Evolutionary conservation across 1,140 invertebrate species (phyloP), one percentile per base, ranked within the genome.

Genomic region (Drosophila quadrilineata): DNA sequence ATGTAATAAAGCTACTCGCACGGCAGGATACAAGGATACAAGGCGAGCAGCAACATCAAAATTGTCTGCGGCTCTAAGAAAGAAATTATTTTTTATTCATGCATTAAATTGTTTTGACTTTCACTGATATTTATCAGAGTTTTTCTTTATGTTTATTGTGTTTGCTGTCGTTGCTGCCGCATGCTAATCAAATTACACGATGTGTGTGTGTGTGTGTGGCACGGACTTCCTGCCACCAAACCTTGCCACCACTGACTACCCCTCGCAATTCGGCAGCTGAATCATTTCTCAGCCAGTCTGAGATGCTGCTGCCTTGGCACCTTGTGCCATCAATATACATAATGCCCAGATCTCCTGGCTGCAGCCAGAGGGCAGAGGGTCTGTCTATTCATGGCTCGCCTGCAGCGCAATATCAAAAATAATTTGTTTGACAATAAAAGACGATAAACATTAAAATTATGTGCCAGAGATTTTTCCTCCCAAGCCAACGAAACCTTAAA

Each of bases 391-490:
- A 16, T 49, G 29, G 40, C 29, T 60, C 50, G 76, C 76, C 84
- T 88, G 75, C 75, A 85, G 85, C 85, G 54, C 58, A 68, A 75
- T 87, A 87, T 87, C 72, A 85, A 88, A 88, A 88, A 88, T 88
- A 88, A 88, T 88, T 88, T 88, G 85, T 85, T 88, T 87, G 85
- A 88, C 85, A 88, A 88, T 88, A 87, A 87, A 88, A 87, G 85
- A 88, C 75, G 85, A 88, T 88, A 88, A 87, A 88, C 85, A 87
- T 88, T 85, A 88, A 85, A 88, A 88, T 88, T 85, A 88, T 88
- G 79, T 85, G 58, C 66, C 62, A 75, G 73, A 77, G 65, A 80
- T 80, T 79, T 79, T 6, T 19, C 16, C 14, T 31, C 8, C 17
- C 8, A 12, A 43, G 10, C 29, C 6, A 63, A 36, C 14, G 45